phyloP scores from a whole-genome alignment of 1,140 invertebrate genomes.

The Parapsyche elsis region DNA sequence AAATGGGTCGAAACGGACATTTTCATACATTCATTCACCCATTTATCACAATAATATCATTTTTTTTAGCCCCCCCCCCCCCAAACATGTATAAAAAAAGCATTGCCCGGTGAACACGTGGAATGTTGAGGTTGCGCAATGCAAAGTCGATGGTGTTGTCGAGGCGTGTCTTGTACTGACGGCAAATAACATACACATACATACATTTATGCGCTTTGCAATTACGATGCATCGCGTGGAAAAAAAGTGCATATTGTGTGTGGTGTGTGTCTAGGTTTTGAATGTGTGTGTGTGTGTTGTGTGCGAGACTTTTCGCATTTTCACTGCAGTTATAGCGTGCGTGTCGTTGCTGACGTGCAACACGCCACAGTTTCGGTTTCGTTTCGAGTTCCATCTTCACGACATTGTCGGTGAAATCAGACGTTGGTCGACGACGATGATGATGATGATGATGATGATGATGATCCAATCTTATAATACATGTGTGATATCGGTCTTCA shows the following conservation, averaged over 20 bases:
- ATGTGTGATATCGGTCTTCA: too few species aligned
- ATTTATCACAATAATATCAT: too few species aligned
- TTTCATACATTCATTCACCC: neutral
- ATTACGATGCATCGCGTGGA: neutral
- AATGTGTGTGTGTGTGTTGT: neutral
- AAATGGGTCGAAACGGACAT: neutral
- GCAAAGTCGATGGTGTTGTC: too few species aligned
- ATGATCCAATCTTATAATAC: too few species aligned
- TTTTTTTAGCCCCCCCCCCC: too few species aligned
- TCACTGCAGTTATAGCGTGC: constrained; percentile 34
- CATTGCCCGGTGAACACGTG: too few species aligned
- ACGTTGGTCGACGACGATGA: neutral
- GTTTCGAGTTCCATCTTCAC: constrained; percentile 24
- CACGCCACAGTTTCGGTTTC: constrained; percentile 40
- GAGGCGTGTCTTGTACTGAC: too few species aligned
- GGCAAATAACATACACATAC: too few species aligned
- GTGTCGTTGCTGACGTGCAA: neutral
- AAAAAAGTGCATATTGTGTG: constrained; percentile 4
- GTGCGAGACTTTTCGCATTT: constrained; percentile 37
- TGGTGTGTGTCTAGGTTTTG: too few species aligned
- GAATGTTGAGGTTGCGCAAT: too few species aligned
- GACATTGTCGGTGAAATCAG: constrained; percentile 8
- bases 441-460: neutral
- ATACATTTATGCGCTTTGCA: neutral
- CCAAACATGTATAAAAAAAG: too few species aligned